Evolutionary conservation across 2,888 invertebrate species (phyloP).

Genomic region (Athalia rosae): DNA sequence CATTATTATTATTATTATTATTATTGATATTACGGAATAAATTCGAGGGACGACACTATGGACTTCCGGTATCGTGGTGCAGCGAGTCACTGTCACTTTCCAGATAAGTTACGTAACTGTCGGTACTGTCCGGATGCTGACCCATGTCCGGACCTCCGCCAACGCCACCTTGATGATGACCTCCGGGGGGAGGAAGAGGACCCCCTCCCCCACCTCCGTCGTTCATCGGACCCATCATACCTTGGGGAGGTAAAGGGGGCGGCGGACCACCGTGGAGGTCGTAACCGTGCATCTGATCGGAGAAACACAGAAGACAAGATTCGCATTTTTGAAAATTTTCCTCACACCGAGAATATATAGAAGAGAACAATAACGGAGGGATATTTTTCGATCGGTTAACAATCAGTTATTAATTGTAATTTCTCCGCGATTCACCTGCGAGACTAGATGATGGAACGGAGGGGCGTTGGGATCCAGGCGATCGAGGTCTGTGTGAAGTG

Average conservation of each 20-base stretch:
- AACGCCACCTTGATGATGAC: conserved; percentile 63
- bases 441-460: conserved; percentile 97
- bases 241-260: conserved; percentile 68
- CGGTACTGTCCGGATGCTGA: conserved; percentile 87
- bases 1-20: too few species aligned
- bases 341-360: too few species aligned
- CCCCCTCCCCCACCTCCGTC: conserved; percentile 67
- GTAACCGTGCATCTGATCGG: conserved; percentile 90
- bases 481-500: conserved; percentile 95
- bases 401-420: background rate
- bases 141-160: conserved; percentile 76
- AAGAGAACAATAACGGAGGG: too few species aligned
- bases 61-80: conserved; percentile 77
- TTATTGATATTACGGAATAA: background rate
- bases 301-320: conserved; percentile 1
- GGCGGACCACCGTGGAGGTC: conserved; percentile 77
- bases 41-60: conserved; percentile 70
- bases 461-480: conserved; percentile 89
- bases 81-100: conserved; percentile 85
- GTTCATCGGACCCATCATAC: conserved; percentile 70
- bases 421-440: conserved; percentile 80
- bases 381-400: conserved; percentile 13
- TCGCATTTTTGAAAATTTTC: background rate
- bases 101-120: conserved; percentile 94
- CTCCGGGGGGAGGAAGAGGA: conserved; percentile 65